A percentile compares a stretch with the other conserved stretches of the same genome.
Conservation (phyloP, 2,113 vertebrate species). For the Coryphaenoides rupestris region DNA sequence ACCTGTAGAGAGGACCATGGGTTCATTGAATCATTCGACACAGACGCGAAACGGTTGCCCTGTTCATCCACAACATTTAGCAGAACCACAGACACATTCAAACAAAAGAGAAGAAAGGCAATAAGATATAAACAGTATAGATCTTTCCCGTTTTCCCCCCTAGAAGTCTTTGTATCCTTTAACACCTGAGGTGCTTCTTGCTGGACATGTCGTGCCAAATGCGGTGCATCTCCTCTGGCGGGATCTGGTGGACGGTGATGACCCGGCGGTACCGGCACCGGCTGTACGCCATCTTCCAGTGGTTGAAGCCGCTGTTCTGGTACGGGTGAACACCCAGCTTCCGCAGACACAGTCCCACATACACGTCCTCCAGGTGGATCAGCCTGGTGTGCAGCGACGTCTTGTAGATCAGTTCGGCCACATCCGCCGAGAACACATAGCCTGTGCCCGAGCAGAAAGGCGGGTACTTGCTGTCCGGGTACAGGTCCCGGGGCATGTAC, state of each 20-base stretch:
- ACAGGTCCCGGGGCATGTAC: conserved; percentile 98
- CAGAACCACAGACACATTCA: conserved; percentile 19
- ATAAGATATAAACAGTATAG: conserved; percentile 2
- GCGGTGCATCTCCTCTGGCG: conserved; percentile 97
- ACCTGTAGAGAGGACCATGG: conserved; percentile 44
- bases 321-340: conserved; percentile 97
- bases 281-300: conserved; percentile 99
- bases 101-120: conserved; percentile 28
- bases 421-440: conserved; percentile 95
- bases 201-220: conserved; percentile 99
- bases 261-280: conserved; percentile 93
- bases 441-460: conserved; percentile 98
- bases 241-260: conserved; percentile 97
- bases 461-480: conserved; percentile 95
- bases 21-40: conserved; percentile 29
- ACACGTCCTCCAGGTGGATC: conserved; percentile 96
- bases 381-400: conserved; percentile 95
- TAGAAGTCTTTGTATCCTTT: not conserved
- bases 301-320: conserved; percentile 99
- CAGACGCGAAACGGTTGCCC: conserved; percentile 5
- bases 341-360: conserved; percentile 92
- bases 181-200: too few species aligned
- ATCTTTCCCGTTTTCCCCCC: not conserved
- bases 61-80: conserved; percentile 20
- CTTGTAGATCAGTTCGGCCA: conserved; percentile 96